phyloP scores from a whole-genome alignment of 2,113 vertebrate species.

The Guaruba guarouba region DNA sequence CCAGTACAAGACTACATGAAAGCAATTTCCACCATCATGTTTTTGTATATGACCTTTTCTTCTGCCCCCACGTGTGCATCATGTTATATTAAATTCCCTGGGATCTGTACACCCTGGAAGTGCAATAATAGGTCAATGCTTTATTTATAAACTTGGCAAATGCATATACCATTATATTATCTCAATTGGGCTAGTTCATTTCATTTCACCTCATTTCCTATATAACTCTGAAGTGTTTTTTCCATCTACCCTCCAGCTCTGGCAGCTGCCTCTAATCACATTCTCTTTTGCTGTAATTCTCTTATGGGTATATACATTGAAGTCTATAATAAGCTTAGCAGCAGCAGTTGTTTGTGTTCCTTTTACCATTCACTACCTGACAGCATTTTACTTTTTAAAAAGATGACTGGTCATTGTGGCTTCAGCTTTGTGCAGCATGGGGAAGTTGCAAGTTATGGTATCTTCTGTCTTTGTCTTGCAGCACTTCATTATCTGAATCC shows the following conservation, averaged over 20 bases:
- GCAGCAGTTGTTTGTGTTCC: not conserved
- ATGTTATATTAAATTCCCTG: not conserved
- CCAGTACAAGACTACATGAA: not conserved
- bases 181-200: constrained; percentile 6
- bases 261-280: constrained; percentile 10
- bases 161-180: constrained; percentile 11
- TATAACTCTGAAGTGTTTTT: constrained; percentile 10
- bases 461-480: not conserved
- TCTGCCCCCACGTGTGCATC: not conserved
- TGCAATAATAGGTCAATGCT: constrained; percentile 7
- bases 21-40: not conserved
- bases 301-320: not conserved
- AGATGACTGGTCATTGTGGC: not conserved
- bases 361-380: not conserved
- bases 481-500: not conserved
- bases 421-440: not conserved
- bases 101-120: not conserved
- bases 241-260: constrained; percentile 7
- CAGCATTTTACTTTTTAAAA: not conserved
- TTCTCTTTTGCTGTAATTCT: constrained; percentile 1
- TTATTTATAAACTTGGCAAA: constrained; percentile 46
- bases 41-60: not conserved
- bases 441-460: not conserved
- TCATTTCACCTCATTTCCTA: constrained; percentile 19
- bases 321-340: constrained; percentile 17